Evolutionary conservation across 1,140 invertebrate genomes (phyloP), one percentile per base, ranked within the genome.

Genomic region (Kradibia gibbosae): DNA sequence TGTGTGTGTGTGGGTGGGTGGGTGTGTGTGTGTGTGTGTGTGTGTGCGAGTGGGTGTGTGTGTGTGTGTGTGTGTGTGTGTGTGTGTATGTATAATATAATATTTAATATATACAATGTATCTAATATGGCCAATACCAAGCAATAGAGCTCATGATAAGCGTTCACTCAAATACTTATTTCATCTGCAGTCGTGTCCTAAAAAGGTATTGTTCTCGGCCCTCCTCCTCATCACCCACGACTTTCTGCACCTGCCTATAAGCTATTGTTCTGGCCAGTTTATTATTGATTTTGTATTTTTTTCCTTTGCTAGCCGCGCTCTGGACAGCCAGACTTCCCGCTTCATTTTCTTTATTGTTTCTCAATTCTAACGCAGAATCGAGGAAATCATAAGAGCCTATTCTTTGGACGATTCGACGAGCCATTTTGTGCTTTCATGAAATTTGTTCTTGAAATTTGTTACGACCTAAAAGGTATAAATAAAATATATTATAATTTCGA

Each of bases 151-250:
- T 22, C 53, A 70, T 36, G 62, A 74, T 65, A 67, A 55, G 67
- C 39, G 75, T 45, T 25, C 22, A 42, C 13, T 8, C 28, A 20
- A 0, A 22, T 28, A 50, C 2, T 45, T 60, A 53, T 67, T 65
- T 57, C 31, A 36, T 73, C 50, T 28, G 42, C 25, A 28, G n/a
- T 28, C 67, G 31, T 42, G 45, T 81, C 82, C 86, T 81, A 86
- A 87, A 86, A 84, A 87, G 86, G 86, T 87, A 86, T 87, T 84
- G 85, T 87, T 86, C 86, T 81, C 80, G 70, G 83, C 82, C 39
- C 78, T 76, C 15, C 34, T n/a, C 50, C 55, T 31, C 55, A 57
- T 15, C 39, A 31, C 25, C 34, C 62, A 45, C 62, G n/a, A 39
- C 62, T 39, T 39, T 7, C 36, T 3, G 36, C 36, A 50, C 45